Evolutionary conservation across 2,888 invertebrate genomes (phyloP), one percentile per base, ranked within the genome.

Genomic region (Perizoma flavofasciatum): DNA sequence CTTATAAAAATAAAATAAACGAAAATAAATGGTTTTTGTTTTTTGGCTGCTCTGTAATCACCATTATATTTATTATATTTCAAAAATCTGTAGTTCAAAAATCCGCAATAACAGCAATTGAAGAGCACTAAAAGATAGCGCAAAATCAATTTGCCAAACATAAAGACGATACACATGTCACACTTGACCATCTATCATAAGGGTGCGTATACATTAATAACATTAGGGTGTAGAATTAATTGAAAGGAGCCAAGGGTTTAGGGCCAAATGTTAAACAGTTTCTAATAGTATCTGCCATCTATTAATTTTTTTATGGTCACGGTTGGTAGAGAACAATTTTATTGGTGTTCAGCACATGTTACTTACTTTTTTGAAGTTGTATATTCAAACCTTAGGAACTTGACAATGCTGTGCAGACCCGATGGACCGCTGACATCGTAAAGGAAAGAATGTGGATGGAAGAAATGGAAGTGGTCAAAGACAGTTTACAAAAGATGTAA

Each of bases 181-280:
- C 83, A 82, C 86, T 87, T 82, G 82, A 82, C 81, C 77, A 77
- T 82, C 77, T 70, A 78, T 81, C 79, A 81, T 82, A 81, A 81
- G 87, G 87, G 88, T 77, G 78, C 59, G 59, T 65, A 49, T 59
- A 59, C 75, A 82, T 83, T 86, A 83, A 86, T 85, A 81, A 79
- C 79, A 83, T 85, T 84, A 83, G 68, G 75, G 73, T 82, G 82
- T 74, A 71, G 81, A 75, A 86, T 85, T 86, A 87, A 88, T 85
- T 83, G 85, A 74, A 82, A 76, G 78, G 72, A 72, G 70, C 68
- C 71, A 73, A 77, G 77, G 74, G 66, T 57, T 65, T 66, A 68
- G 77, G 78, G 73, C 86, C 88, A 85, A 89, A 89, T 89, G 89
- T 87, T 89, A 89, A 89, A 88, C 83, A 84, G 83, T 82, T 88